A percentile compares a stretch with the other conserved stretches of the same genome.
These are phyloP conservation scores for Belonocnema kinseyi DNA, from an alignment of 1,140 invertebrate species.

Conservation along the genomic window DNA sequence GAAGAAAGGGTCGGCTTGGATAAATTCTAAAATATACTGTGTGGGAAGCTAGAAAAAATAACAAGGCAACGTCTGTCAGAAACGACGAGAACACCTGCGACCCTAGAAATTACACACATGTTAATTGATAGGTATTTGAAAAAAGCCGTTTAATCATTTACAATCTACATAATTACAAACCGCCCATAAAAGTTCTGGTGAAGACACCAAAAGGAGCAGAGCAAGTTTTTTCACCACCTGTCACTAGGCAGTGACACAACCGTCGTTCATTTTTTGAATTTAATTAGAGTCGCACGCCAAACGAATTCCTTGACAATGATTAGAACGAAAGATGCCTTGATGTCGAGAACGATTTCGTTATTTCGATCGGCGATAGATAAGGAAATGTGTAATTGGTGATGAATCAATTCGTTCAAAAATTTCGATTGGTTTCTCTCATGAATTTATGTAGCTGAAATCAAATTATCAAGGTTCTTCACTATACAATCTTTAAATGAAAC, in stretches of 20 bases:
- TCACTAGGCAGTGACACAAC: not conserved
- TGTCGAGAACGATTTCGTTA: not conserved
- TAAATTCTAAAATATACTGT: slow-evolving; percentile 15
- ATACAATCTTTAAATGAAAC: not conserved
- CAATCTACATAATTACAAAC: not conserved
- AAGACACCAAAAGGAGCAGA: not conserved
- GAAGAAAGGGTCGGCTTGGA: not conserved
- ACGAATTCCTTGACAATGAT: not conserved
- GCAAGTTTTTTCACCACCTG: not conserved
- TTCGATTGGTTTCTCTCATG: no score
- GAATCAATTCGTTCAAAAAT: no score
- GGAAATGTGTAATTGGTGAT: not conserved
- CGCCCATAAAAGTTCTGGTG: not conserved
- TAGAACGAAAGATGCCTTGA: not conserved
- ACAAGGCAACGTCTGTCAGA: slow-evolving; percentile 10
- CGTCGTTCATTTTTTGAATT: not conserved
- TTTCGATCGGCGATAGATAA: not conserved
- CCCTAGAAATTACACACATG: not conserved
- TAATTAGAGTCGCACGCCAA: slow-evolving; percentile 2
- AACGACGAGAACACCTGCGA: slow-evolving; percentile 10
- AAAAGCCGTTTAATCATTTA: not conserved
- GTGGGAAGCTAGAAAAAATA: slow-evolving; percentile 9
- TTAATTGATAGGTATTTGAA: slow-evolving; percentile 27
- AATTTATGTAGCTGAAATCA: no score
- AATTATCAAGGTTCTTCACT: no score